phyloP scores from a whole-genome alignment of 2,797 vertebrate genomes.

The Helostoma temminkii region DNA sequence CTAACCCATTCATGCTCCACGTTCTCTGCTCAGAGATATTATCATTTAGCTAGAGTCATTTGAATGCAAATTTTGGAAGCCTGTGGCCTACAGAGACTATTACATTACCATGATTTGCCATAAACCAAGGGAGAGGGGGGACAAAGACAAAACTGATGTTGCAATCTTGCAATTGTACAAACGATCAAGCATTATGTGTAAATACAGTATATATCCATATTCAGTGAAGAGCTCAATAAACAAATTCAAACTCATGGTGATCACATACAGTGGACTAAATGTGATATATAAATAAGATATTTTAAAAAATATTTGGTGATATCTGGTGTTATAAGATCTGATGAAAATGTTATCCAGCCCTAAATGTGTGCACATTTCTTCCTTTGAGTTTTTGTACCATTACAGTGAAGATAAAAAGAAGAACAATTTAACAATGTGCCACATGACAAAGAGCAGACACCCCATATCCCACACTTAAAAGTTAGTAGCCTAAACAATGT shows the following conservation, averaged over 20 bases:
- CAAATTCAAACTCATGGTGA: not conserved
- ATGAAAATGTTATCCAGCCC: not conserved
- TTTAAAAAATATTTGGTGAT: too few relatives aligned
- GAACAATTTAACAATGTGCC: slow-evolving; percentile 34
- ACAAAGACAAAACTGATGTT: not conserved
- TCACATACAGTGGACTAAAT: not conserved
- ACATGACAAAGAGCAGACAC: slow-evolving; percentile 24
- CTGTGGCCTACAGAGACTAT: not conserved
- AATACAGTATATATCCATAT: slow-evolving; percentile 14
- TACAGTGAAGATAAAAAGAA: not conserved
- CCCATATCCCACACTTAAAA: not conserved
- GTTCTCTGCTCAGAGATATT: slow-evolving; percentile 19
- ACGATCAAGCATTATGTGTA: slow-evolving; percentile 5
- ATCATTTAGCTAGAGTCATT: not conserved
- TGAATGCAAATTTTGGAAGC: not conserved
- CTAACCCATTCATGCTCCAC: not conserved
- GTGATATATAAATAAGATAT: too few relatives aligned
- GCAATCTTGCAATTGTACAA: not conserved
- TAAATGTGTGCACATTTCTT: not conserved
- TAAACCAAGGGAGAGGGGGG: too few relatives aligned
- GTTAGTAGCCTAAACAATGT: slow-evolving; percentile 1
- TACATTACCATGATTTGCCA: slow-evolving; percentile 4
- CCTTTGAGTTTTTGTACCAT: slow-evolving; percentile 4
- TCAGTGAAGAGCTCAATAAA: not conserved
- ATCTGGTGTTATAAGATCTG: too few relatives aligned